Conservation (phyloP, 2,113 vertebrate genomes). For the Synchiropus splendidus region DNA sequence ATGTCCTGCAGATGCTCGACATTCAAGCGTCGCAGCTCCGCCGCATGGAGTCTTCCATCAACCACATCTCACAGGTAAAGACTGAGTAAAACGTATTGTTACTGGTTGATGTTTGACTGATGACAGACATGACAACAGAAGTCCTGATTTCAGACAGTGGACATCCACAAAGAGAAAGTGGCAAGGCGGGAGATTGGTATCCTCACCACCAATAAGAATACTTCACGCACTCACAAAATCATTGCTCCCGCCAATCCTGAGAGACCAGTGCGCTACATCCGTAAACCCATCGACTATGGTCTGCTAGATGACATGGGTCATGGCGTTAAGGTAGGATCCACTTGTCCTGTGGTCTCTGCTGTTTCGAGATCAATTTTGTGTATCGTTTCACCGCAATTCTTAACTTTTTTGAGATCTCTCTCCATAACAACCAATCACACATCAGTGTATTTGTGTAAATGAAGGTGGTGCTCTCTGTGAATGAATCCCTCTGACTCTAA, state of each 20-base stretch:
- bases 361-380: too few species aligned
- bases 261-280: slow-evolving; percentile 97
- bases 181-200: slow-evolving; percentile 98
- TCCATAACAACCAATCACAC: too few species aligned
- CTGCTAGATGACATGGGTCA: slow-evolving; percentile 97
- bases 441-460: neutral
- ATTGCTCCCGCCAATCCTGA: slow-evolving; percentile 96
- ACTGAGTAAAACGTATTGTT: neutral
- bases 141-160: slow-evolving; percentile 77
- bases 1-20: slow-evolving; percentile 98
- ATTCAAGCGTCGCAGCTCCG: slow-evolving; percentile 97
- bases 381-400: too few species aligned
- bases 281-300: slow-evolving; percentile 97
- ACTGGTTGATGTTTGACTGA: neutral
- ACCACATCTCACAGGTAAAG: slow-evolving; percentile 96
- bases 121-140: neutral
- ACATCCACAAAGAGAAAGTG: slow-evolving; percentile 99
- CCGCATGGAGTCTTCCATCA: slow-evolving; percentile 98
- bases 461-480: too few species aligned
- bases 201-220: slow-evolving; percentile 99
- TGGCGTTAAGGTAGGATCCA: slow-evolving; percentile 84
- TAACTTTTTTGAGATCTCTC: too few species aligned
- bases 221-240: slow-evolving; percentile 98
- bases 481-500: too few species aligned
- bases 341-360: too few species aligned